Conservation (phyloP, 2,113 vertebrate species). For the Neodontobutis hainanensis region DNA sequence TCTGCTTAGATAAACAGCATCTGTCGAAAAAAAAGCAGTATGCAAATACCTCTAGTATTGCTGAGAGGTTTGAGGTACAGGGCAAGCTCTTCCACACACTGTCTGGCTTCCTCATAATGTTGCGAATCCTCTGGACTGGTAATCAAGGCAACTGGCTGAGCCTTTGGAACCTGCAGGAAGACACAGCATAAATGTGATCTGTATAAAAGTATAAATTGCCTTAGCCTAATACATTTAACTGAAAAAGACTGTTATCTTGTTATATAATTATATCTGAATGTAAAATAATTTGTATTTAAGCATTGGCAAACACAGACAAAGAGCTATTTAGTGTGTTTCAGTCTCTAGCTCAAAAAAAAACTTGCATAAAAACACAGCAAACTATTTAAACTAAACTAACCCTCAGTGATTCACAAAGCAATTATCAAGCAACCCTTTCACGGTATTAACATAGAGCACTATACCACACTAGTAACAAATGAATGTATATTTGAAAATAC, state of each 20-base stretch:
- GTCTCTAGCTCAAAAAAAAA: conserved; percentile 15
- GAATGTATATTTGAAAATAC: not conserved
- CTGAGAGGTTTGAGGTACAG: conserved; percentile 99
- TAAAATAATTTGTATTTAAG: no score
- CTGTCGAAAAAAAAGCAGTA: not conserved
- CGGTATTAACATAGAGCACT: not conserved
- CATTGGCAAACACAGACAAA: no score
- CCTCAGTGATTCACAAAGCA: conserved; percentile 38
- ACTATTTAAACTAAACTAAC: no score
- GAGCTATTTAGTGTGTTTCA: not conserved
- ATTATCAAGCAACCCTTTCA: conserved; percentile 21
- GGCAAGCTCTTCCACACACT: conserved; percentile 97
- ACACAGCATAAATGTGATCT: not conserved
- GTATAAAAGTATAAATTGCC: no score
- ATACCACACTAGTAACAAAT: not conserved
- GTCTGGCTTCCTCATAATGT: conserved; percentile 96
- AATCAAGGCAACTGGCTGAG: conserved; percentile 91
- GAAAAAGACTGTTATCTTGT: no score
- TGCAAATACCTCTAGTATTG: conserved; percentile 88
- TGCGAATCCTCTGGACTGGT: conserved; percentile 93
- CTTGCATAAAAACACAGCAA: no score
- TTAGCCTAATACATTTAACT: no score
- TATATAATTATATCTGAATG: no score
- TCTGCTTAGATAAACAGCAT: not conserved
- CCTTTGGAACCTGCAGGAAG: conserved; percentile 88